A percentile compares a stretch with the other conserved stretches of the same genome.
phyloP scores from a whole-genome alignment of 2,797 vertebrate genomes.

The Poecile montanus region DNA sequence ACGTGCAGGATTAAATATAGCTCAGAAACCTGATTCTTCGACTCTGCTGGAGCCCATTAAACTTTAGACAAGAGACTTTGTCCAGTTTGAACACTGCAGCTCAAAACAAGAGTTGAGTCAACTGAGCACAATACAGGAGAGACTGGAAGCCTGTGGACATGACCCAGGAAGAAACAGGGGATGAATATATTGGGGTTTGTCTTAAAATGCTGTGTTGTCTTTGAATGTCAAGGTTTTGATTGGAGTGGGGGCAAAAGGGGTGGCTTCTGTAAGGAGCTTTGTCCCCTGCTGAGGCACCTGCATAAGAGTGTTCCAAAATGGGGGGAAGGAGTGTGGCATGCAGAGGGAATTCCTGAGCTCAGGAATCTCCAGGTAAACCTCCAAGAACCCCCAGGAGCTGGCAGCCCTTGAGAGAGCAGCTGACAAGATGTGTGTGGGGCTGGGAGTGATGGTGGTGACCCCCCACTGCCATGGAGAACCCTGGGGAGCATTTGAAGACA shows the following conservation, averaged over 20 bases:
- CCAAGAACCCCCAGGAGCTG: neutral
- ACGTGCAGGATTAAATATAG: neutral
- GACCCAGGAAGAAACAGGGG: neutral
- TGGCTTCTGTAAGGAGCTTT: neutral
- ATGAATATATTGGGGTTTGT: neutral
- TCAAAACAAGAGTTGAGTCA: neutral
- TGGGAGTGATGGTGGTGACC: neutral
- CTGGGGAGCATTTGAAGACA: accelerated
- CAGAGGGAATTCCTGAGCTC: neutral
- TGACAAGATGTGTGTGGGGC: neutral
- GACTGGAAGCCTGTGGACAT: accelerated
- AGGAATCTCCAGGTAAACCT: neutral
- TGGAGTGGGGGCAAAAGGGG: neutral
- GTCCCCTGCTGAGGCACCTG: accelerated
- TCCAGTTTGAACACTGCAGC: neutral
- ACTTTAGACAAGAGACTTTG: neutral
- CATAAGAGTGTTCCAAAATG: accelerated
- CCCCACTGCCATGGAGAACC: accelerated
- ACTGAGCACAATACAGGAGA: neutral
- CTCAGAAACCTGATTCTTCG: neutral
- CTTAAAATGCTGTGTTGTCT: neutral
- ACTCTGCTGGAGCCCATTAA: neutral
- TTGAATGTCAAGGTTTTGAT: neutral
- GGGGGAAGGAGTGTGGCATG: neutral
- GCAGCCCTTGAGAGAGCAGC: neutral